phyloP scores from a whole-genome alignment of 2,888 invertebrate species.

The Cremastinae sp. region DNA sequence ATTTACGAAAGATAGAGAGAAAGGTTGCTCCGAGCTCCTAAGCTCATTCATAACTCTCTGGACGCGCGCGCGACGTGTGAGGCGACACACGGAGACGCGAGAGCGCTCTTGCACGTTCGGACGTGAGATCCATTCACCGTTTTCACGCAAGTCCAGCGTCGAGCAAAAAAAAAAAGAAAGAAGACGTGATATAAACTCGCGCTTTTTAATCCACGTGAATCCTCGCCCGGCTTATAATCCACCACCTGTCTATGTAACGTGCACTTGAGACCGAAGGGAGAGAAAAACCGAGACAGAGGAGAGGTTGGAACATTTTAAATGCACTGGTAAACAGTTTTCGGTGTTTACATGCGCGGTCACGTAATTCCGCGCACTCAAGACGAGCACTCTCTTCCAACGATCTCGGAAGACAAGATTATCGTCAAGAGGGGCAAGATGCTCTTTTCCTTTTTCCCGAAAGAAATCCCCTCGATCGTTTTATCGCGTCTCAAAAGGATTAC shows the following conservation, averaged over 20 bases:
- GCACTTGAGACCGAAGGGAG: slow-evolving; percentile 2
- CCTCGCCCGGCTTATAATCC: slow-evolving; percentile 1
- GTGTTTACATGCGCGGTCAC: neutral
- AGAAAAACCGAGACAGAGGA: too few species aligned
- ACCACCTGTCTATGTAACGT: slow-evolving; percentile 19
- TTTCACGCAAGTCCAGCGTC: slow-evolving; percentile 37
- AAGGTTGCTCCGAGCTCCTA: slow-evolving; percentile 62
- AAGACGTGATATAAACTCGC: slow-evolving; percentile 11
- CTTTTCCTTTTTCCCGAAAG: too few species aligned
- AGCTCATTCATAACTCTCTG: slow-evolving; percentile 72
- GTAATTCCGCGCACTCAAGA: slow-evolving; percentile 5
- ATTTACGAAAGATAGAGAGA: slow-evolving; percentile 36
- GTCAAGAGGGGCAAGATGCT: neutral
- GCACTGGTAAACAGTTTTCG: slow-evolving; percentile 5
- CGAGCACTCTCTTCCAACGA: neutral
- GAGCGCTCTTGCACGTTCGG: slow-evolving; percentile 11
- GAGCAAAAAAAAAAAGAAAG: slow-evolving; percentile 24
- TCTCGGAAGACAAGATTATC: neutral
- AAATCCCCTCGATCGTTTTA: too few species aligned
- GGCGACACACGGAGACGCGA: neutral
- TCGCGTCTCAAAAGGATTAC: too few species aligned
- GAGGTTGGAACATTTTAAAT: neutral
- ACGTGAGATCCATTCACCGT: slow-evolving; percentile 54
- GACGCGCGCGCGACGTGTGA: slow-evolving; percentile 51
- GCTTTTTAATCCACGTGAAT: slow-evolving; percentile 54